Evolutionary conservation across 2,113 vertebrate species (phyloP), one percentile per base, ranked within the genome.

Genomic region (Brachirus orientalis): DNA sequence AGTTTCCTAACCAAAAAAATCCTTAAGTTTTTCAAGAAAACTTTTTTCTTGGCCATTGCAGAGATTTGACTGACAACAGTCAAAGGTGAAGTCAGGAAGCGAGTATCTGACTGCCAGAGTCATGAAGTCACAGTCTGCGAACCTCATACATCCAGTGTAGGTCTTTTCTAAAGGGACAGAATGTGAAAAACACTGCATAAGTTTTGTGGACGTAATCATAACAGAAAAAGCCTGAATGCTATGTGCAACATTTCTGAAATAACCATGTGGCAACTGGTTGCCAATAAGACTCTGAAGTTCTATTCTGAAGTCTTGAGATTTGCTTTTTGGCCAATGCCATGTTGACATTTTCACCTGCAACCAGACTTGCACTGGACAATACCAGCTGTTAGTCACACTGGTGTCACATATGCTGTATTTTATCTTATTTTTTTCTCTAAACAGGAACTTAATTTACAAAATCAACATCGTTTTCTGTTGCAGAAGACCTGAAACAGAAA

Each of bases 41-140:
- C 53, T 58, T 41, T 75, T 77, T 10, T 53, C 0, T 20, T n/a
- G 10, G 1, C 20, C 14, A 0, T 88, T 88, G 70, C 83, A 88
- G 69, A 77, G 80, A 0, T 65, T 6, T 14, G 75, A 69, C 57
- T 72, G 62, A 66, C 86, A 87, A 55, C 86, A 87, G 20, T 35
- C 5, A 41, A 60, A 85, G 1, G 1, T 14, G 28, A 85, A 85
- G 0, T 47, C 4, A 10, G 71, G 4, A 35, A 80, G 0, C 1
- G 6, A 0, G 7, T 22, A 77, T 71, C 41, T 73, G 53, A 4
- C 2, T 0, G 53, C 58, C 58, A 85, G 80, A 43, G 11, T 52
- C 63, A 16, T 67, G 20, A 69, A 74, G 54, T 77, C 19, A 44
- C 86, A 88, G 41, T 80, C 75, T 13, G 63, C 0, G 4, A 73